These are phyloP conservation scores for Halcyon smyrnensis DNA, from an alignment of 2,797 vertebrate genomes.

Conservation along the genomic window DNA sequence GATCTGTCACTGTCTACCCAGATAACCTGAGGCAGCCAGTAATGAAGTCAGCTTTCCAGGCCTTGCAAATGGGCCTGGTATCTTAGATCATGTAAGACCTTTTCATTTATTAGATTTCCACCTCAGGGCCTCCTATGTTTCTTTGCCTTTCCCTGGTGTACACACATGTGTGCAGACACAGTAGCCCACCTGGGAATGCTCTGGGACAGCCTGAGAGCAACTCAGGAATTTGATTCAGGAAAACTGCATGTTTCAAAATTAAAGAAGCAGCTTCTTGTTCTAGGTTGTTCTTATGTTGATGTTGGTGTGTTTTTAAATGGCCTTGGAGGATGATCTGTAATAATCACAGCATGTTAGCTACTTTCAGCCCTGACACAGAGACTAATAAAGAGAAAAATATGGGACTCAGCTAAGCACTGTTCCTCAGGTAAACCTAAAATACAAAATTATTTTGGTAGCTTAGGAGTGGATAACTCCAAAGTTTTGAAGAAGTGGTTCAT, in stretches of 20 bases:
- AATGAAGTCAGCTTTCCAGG: conserved; percentile 68
- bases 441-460: background rate
- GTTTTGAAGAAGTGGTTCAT: background rate
- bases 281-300: background rate
- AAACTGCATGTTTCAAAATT: background rate
- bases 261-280: background rate
- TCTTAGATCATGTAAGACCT: conserved; percentile 54
- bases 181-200: background rate
- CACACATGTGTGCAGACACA: fast-evolving
- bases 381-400: background rate
- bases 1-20: conserved; percentile 74
- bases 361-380: background rate
- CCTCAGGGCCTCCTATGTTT: background rate
- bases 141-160: background rate
- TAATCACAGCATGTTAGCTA: background rate
- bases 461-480: background rate
- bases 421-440: background rate
- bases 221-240: background rate
- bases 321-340: background rate
- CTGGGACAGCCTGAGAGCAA: background rate
- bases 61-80: conserved; percentile 44
- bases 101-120: conserved; percentile 65
- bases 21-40: conserved; percentile 62
- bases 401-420: background rate
- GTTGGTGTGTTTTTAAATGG: background rate